Evolutionary conservation across 92 coral and sea anemone species (phyloP).

Genomic region (Pocillopora grandis): DNA sequence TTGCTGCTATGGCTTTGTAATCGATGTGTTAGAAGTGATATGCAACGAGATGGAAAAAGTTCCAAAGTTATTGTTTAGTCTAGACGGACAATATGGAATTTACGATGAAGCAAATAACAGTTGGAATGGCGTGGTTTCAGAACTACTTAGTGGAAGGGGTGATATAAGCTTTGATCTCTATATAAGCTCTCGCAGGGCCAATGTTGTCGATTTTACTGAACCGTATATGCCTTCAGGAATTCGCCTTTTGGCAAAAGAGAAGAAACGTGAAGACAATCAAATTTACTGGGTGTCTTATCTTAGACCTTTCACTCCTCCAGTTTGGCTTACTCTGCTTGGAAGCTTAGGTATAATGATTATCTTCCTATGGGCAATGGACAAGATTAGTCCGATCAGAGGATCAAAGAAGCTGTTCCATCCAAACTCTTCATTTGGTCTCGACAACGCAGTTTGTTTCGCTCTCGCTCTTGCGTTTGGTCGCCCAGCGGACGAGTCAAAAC

Average conservation of each 20-base stretch:
- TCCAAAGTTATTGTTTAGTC: constrained; percentile 53
- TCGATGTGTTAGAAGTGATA: constrained; percentile 66
- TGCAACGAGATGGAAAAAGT: not conserved
- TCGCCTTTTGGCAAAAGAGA: constrained; percentile 74
- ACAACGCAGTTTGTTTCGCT: constrained; percentile 76
- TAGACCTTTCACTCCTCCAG: constrained; percentile 74
- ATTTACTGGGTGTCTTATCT: constrained; percentile 82
- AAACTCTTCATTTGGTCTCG: constrained; percentile 55
- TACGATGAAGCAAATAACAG: constrained; percentile 62
- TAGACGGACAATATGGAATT: constrained; percentile 79
- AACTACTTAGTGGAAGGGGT: constrained; percentile 63
- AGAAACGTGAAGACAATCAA: constrained; percentile 56
- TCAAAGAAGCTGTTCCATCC: constrained; percentile 26
- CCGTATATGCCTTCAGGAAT: constrained; percentile 86
- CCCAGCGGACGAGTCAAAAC: constrained; percentile 78
- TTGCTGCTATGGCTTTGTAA: constrained; percentile 85
- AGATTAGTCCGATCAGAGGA: constrained; percentile 54
- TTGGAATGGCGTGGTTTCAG: constrained; percentile 84
- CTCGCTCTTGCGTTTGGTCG: constrained; percentile 81
- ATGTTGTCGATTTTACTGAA: constrained; percentile 80
- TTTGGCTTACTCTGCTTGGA: constrained; percentile 80
- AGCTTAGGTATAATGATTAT: constrained; percentile 67
- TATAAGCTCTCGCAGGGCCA: constrained; percentile 78
- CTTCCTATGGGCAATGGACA: constrained; percentile 72
- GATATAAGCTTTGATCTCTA: constrained; percentile 72